These are phyloP conservation scores for Drosophila prosaltans DNA, from an alignment of 1,140 invertebrate genomes.

Conservation along the genomic window DNA sequence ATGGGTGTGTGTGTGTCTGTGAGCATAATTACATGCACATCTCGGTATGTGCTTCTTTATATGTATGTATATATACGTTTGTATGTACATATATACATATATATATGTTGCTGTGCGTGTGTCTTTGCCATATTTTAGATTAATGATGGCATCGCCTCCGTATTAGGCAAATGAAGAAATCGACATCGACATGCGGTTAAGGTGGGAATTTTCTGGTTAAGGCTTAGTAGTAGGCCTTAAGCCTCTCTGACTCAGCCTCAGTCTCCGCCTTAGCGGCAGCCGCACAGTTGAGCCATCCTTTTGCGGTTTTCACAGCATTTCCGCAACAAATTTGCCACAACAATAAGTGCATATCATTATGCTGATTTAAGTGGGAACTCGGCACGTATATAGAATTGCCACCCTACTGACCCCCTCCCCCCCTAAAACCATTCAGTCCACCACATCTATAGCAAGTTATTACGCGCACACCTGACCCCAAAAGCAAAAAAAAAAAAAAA, in stretches of 20 bases:
- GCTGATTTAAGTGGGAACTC: conserved; percentile 74
- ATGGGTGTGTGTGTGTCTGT: conserved; percentile 29
- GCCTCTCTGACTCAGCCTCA: background rate
- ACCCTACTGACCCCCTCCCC: conserved; percentile 17
- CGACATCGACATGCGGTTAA: conserved; percentile 67
- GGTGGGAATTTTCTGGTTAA: conserved; percentile 11
- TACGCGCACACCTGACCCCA: conserved; percentile 69
- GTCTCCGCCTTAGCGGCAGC: background rate
- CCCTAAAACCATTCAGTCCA: background rate
- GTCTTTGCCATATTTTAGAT: conserved; percentile 75
- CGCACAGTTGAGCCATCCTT: conserved; percentile 31
- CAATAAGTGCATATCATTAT: conserved; percentile 81
- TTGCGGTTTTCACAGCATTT: conserved; percentile 75
- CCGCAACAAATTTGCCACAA: conserved; percentile 79
- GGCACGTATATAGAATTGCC: conserved; percentile 22
- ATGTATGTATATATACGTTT: background rate
- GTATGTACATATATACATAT: background rate
- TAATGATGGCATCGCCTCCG: conserved; percentile 76
- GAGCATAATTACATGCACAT: conserved; percentile 76
- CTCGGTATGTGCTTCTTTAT: conserved; percentile 15
- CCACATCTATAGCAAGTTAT: conserved; percentile 70
- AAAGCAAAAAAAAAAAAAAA: background rate
- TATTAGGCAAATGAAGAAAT: conserved; percentile 81
- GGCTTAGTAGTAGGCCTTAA: conserved; percentile 9
- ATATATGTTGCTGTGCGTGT: conserved; percentile 46